Conservation (phyloP, 1,140 invertebrate genomes). For the Limonius californicus region DNA sequence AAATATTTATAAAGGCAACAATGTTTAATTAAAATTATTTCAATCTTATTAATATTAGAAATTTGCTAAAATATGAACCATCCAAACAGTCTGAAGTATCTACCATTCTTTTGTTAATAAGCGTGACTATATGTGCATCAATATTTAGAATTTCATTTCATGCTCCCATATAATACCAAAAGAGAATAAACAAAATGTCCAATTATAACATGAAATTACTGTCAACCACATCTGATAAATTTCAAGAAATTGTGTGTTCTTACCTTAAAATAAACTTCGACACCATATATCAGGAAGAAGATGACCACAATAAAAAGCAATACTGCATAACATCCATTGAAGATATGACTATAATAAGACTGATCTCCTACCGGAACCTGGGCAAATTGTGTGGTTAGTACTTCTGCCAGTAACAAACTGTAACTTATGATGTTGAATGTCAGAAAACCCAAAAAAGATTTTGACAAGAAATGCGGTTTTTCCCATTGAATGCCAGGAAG, state of each 20-base stretch:
- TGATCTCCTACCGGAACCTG: conserved; percentile 60
- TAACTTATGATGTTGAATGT: conserved; percentile 88
- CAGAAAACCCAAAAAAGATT: conserved; percentile 88
- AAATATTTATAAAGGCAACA: too few relatives aligned
- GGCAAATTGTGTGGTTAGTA: conserved; percentile 65
- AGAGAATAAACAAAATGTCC: neutral
- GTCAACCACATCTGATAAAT: too few relatives aligned
- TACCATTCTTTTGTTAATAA: too few relatives aligned
- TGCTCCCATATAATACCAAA: neutral
- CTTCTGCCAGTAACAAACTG: conserved; percentile 77
- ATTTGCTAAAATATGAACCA: too few relatives aligned
- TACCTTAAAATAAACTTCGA: conserved; percentile 94
- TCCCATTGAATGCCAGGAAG: conserved; percentile 82
- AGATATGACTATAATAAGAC: conserved; percentile 77
- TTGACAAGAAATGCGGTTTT: conserved; percentile 84
- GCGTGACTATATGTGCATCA: too few relatives aligned
- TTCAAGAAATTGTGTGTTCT: conserved; percentile 25
- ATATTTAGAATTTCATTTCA: too few relatives aligned
- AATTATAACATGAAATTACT: too few relatives aligned
- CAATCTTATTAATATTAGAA: too few relatives aligned
- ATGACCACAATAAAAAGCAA: conserved; percentile 86
- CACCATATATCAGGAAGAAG: conserved; percentile 92
- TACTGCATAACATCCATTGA: conserved; percentile 89
- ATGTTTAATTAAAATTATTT: too few relatives aligned
- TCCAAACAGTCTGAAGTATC: too few relatives aligned